Evolutionary conservation across 2,888 invertebrate genomes (phyloP).

Genomic region (Pheosia gnoma): DNA sequence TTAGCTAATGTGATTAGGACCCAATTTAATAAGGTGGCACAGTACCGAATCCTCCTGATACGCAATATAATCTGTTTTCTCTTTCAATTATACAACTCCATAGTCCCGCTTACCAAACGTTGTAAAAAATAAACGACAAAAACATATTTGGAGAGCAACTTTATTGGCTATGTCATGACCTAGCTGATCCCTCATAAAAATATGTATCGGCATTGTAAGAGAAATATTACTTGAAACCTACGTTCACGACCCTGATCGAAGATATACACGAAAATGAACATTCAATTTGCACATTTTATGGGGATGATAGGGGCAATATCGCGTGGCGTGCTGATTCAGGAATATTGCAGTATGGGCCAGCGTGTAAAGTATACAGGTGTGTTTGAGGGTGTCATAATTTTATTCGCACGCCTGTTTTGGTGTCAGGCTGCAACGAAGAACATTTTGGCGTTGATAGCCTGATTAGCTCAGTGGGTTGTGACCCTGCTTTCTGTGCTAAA

Average conservation of each 20-base stretch:
- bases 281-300: conserved; percentile 57
- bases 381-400: conserved; percentile 48
- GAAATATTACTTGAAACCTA: conserved; percentile 62
- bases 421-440: neutral
- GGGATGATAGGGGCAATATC: conserved; percentile 50
- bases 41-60: no score
- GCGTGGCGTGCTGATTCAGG: conserved; percentile 57
- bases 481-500: no score
- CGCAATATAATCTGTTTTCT: no score
- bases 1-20: no score
- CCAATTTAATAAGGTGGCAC: no score
- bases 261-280: conserved; percentile 60
- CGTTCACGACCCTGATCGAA: conserved; percentile 42
- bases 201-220: conserved; percentile 75
- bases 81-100: neutral
- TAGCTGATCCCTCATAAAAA: conserved; percentile 79
- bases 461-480: no score
- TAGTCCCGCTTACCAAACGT: conserved; percentile 56
- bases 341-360: conserved; percentile 53
- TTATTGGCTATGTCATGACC: conserved; percentile 77
- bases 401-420: conserved; percentile 45
- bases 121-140: conserved; percentile 38
- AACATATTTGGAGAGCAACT: conserved; percentile 55
- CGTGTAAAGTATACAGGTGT: conserved; percentile 60
- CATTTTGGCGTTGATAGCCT: no score